Evolutionary conservation across 2,113 vertebrate species (phyloP).

Genomic region (Mellivora capensis): DNA sequence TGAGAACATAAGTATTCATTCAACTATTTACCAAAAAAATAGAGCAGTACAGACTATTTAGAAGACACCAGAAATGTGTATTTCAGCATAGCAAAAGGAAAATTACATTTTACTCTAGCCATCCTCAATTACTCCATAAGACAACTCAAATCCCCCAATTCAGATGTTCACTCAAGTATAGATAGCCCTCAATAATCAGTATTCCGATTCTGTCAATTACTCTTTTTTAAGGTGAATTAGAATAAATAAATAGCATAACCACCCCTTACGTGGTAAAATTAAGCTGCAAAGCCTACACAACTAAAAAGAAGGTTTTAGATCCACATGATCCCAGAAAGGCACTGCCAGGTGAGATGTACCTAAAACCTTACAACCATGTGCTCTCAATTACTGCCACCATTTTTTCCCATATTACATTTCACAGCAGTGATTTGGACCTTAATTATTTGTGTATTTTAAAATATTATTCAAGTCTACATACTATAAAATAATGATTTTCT

Average conservation of each 20-base stretch:
- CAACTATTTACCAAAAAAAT: neutral
- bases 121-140: neutral
- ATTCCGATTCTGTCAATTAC: neutral
- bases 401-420: conserved; percentile 31
- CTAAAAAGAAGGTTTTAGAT: conserved; percentile 15
- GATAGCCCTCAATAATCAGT: neutral
- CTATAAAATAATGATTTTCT: neutral
- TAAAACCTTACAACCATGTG: conserved; percentile 14
- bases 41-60: neutral
- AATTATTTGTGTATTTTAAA: neutral
- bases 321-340: conserved; percentile 2
- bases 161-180: neutral
- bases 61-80: neutral
- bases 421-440: neutral
- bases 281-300: conserved; percentile 22
- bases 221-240: neutral
- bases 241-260: conserved; percentile 14
- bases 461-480: conserved; percentile 5
- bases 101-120: neutral
- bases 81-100: neutral
- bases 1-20: neutral
- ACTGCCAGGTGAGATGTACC: neutral
- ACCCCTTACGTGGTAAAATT: neutral
- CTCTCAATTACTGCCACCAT: neutral
- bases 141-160: neutral